Conservation (phyloP, 1,140 invertebrate genomes). For the Caenorhabditis elegans region DNA sequence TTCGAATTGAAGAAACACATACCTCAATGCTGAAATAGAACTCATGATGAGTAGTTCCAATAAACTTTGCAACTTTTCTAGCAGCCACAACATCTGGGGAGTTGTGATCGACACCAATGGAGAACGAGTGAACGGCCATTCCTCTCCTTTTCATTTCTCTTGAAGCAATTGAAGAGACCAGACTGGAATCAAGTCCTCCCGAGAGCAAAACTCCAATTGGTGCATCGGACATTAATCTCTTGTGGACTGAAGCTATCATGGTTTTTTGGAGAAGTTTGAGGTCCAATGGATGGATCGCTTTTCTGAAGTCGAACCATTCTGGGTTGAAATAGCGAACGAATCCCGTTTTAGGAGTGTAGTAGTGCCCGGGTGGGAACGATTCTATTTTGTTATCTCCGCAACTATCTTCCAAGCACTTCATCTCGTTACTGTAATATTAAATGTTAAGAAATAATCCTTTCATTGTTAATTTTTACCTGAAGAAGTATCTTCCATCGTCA, state of each 20-base stretch:
- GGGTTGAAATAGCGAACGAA: constrained; percentile 65
- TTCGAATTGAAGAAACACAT: background rate
- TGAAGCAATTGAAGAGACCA: constrained; percentile 63
- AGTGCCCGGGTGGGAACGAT: constrained; percentile 64
- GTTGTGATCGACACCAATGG: constrained; percentile 58
- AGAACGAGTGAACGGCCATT: constrained; percentile 57
- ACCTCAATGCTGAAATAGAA: constrained; percentile 59
- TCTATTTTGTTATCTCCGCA: constrained; percentile 51
- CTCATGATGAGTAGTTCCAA: constrained; percentile 65
- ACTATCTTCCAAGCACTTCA: constrained; percentile 61
- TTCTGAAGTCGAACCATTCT: constrained; percentile 54
- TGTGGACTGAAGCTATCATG: constrained; percentile 58
- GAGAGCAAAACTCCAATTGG: constrained; percentile 63
- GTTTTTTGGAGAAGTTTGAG: constrained; percentile 50
- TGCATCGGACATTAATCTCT: constrained; percentile 65
- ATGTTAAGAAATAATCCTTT: constrained; percentile 34
- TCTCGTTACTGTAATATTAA: constrained; percentile 60
- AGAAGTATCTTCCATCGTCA: constrained; percentile 56
- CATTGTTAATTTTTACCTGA: constrained; percentile 37
- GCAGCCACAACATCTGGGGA: constrained; percentile 65
- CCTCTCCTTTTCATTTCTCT: constrained; percentile 55
- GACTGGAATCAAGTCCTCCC: constrained; percentile 64
- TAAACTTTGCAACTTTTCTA: constrained; percentile 58
- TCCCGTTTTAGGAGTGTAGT: constrained; percentile 55
- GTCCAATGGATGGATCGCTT: constrained; percentile 44